These are phyloP conservation scores for Neopelma chrysocephalum DNA, from an alignment of 2,797 vertebrate species.

Conservation along the genomic window DNA sequence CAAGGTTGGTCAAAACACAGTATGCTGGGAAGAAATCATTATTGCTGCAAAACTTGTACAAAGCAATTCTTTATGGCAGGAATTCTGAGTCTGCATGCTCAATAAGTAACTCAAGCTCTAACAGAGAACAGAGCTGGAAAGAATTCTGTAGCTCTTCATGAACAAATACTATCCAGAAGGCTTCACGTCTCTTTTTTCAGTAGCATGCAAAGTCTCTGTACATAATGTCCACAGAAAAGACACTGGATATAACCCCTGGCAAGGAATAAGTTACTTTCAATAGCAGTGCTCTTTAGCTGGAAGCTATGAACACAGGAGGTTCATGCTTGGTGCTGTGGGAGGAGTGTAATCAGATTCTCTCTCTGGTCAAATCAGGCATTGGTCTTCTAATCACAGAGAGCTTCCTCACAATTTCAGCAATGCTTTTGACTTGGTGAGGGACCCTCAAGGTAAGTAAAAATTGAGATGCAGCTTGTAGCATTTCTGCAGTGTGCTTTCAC, in stretches of 20 bases:
- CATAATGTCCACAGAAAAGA: not conserved
- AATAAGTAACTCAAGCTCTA: not conserved
- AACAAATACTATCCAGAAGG: not conserved
- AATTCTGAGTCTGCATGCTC: not conserved
- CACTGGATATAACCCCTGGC: not conserved
- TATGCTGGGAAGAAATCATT: not conserved
- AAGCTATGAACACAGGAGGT: not conserved
- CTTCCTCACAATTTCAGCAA: not conserved
- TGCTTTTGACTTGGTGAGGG: not conserved
- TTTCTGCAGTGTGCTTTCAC: not conserved
- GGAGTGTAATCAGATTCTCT: not conserved
- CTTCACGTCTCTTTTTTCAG: not conserved
- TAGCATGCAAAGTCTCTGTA: not conserved
- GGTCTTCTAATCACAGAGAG: not conserved
- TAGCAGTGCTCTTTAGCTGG: not conserved
- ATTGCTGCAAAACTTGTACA: not conserved
- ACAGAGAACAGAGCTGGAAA: not conserved
- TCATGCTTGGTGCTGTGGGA: not conserved
- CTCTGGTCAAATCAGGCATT: not conserved
- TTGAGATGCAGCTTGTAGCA: not conserved
- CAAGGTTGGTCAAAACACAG: not conserved
- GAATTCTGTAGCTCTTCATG: not conserved
- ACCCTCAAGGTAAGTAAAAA: conserved; percentile 4
- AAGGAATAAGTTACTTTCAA: not conserved
- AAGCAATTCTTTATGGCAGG: not conserved